phyloP scores from a whole-genome alignment of 2,888 invertebrate species.

The Leptinotarsa peninsularis region DNA sequence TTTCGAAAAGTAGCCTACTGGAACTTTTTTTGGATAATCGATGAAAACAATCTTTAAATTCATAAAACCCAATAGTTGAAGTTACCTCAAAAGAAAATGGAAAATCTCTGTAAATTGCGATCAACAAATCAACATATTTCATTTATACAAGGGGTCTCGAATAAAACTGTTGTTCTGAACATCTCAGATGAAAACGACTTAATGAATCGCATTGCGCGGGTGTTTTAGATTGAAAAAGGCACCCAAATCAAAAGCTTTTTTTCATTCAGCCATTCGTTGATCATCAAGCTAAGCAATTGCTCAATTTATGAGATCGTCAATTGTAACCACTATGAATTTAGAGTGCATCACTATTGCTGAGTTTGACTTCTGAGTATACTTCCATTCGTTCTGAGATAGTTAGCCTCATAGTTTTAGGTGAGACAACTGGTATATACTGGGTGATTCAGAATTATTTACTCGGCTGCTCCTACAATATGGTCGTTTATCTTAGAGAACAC shows the following conservation, averaged over 20 bases:
- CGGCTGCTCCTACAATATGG: not conserved
- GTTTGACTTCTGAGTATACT: not conserved
- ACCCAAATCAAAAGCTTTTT: not conserved
- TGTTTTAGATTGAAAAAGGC: not conserved
- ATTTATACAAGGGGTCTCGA: constrained; percentile 15
- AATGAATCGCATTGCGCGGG: not conserved
- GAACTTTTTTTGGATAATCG: too few relatives aligned
- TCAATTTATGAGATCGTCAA: constrained; percentile 2
- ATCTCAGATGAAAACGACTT: constrained; percentile 3
- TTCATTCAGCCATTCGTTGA: not conserved
- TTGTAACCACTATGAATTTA: not conserved
- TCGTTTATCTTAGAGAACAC: not conserved
- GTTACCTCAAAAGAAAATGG: constrained; percentile 2
- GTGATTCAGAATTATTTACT: constrained; percentile 3
- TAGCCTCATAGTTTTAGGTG: constrained; percentile 17
- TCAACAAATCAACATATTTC: not conserved
- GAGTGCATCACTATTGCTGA: not conserved
- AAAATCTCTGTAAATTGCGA: not conserved
- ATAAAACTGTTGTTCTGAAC: constrained; percentile 7
- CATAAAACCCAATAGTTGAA: too few relatives aligned
- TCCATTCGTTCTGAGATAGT: constrained; percentile 12
- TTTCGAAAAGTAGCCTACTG: too few relatives aligned
- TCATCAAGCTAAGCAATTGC: not conserved
- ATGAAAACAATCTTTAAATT: too few relatives aligned
- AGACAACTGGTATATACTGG: constrained; percentile 2